Evolutionary conservation across 2,113 vertebrate genomes (phyloP).

Genomic region (Chionis minor): DNA sequence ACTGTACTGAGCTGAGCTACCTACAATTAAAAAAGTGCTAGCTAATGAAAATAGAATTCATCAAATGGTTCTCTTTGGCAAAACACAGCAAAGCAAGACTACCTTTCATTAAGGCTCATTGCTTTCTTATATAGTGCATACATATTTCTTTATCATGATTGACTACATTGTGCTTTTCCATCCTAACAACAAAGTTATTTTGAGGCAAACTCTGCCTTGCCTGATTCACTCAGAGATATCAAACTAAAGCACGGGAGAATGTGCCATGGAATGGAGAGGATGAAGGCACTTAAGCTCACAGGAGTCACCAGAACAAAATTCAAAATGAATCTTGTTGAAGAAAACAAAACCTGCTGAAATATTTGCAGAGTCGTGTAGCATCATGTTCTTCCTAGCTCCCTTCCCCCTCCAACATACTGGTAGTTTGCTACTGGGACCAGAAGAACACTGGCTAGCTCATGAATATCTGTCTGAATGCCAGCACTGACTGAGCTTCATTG

Average conservation of each 20-base stretch:
- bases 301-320: background rate
- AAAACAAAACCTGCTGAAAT: background rate
- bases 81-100: background rate
- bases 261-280: background rate
- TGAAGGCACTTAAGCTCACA: background rate
- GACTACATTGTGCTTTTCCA: background rate
- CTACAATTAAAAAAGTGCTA: constrained; percentile 29
- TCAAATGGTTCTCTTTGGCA: background rate
- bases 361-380: background rate
- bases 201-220: background rate
- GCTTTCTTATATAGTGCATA: background rate
- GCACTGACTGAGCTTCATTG: constrained; percentile 3
- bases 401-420: background rate
- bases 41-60: constrained; percentile 28
- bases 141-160: background rate
- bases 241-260: background rate
- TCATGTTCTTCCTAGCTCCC: background rate
- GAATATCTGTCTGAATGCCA: constrained; percentile 14
- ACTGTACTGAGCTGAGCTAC: constrained; percentile 3
- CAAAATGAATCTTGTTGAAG: background rate
- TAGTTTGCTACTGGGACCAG: background rate
- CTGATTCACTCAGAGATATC: background rate
- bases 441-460: background rate
- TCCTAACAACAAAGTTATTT: background rate
- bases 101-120: background rate